A percentile compares a stretch with the other conserved stretches of the same genome.
Evolutionary conservation across 2,113 vertebrate genomes (phyloP).

Genomic region (Nibea albiflora): DNA sequence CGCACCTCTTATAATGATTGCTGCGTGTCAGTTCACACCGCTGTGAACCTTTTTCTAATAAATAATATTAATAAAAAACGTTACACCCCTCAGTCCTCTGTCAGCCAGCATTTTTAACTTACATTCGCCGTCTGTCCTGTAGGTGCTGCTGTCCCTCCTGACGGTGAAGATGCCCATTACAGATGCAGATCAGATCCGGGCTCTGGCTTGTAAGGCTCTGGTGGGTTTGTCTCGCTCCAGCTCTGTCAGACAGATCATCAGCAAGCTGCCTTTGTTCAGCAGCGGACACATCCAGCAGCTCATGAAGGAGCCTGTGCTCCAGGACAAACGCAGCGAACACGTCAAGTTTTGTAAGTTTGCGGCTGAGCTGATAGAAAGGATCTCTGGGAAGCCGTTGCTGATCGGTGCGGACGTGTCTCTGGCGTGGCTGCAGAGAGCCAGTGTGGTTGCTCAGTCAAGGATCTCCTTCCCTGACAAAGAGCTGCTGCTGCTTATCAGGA

Average conservation of each 20-base stretch:
- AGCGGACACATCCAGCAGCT: constrained; percentile 99
- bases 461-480: constrained; percentile 98
- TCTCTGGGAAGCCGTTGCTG: constrained; percentile 94
- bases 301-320: constrained; percentile 98
- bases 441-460: constrained; percentile 97
- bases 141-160: constrained; percentile 92
- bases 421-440: constrained; percentile 95
- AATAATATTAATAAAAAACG: neutral
- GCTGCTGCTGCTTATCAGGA: constrained; percentile 93
- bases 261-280: constrained; percentile 97
- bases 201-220: constrained; percentile 94
- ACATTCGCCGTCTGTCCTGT: neutral
- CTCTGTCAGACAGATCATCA: constrained; percentile 96
- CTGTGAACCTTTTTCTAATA: neutral
- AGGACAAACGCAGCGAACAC: constrained; percentile 98
- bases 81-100: neutral
- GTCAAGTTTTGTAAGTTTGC: constrained; percentile 98
- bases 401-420: constrained; percentile 96
- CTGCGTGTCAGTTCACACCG: neutral
- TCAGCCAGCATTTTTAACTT: constrained; percentile 21
- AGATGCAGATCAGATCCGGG: constrained; percentile 97
- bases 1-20: neutral
- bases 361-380: constrained; percentile 94
- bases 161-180: constrained; percentile 99
- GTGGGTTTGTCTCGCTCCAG: constrained; percentile 94